Evolutionary conservation across 2,797 vertebrate species (phyloP).

Genomic region (Mormyrus hasselquistii): DNA sequence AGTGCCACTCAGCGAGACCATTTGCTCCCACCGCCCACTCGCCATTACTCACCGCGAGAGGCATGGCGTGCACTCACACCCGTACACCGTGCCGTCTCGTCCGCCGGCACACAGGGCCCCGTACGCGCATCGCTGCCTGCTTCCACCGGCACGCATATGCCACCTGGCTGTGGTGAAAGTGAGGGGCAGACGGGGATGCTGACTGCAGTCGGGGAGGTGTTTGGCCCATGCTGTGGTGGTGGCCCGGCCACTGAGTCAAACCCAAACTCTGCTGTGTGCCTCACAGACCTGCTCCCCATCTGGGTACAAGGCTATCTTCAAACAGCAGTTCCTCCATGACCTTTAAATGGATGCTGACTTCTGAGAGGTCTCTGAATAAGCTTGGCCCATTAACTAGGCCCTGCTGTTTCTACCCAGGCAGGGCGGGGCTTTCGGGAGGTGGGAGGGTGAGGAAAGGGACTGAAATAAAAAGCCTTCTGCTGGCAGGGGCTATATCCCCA

Average conservation of each 20-base stretch:
- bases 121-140: neutral
- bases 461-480: neutral
- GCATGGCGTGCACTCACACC: conserved; percentile 28
- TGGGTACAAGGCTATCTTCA: conserved; percentile 8
- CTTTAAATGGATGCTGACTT: neutral
- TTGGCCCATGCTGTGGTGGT: neutral
- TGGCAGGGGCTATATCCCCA: conserved; percentile 7
- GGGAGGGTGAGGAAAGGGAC: neutral
- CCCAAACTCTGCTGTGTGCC: neutral
- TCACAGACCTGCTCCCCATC: conserved; percentile 2
- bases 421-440: neutral
- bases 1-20: conserved; percentile 69
- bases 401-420: neutral
- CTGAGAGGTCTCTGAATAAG: neutral
- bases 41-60: conserved; percentile 66
- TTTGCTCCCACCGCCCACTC: conserved; percentile 73
- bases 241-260: conserved; percentile 13
- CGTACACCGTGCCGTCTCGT: neutral
- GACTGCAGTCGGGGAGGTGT: neutral
- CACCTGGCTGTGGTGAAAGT: neutral
- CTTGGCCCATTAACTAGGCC: neutral
- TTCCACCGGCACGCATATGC: neutral
- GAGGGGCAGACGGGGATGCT: neutral
- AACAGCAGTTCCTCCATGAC: neutral
- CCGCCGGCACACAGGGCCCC: neutral